Evolutionary conservation across 2,888 invertebrate species (phyloP).

Genomic region (Zhuqinia jingwanae): DNA sequence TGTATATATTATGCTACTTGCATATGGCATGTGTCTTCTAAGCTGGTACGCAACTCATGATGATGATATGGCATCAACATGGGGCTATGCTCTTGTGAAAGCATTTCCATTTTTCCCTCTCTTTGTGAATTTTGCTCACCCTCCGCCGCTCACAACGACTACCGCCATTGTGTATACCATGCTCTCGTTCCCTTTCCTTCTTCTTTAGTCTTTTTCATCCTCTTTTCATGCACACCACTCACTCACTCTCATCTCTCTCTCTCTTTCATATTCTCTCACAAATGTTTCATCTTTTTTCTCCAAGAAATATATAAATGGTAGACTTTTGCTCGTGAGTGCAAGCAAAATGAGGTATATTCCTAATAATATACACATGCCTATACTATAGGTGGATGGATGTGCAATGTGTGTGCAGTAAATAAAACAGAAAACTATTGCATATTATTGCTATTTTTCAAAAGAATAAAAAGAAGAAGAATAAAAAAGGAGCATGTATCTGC

Average conservation of each 20-base stretch:
- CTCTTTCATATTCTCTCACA: not conserved
- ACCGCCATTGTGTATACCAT: conserved; percentile 58
- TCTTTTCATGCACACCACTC: not conserved
- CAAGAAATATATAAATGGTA: conserved; percentile 1
- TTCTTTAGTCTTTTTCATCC: conserved; percentile 36
- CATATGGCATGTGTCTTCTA: conserved; percentile 1
- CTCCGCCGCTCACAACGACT: not conserved
- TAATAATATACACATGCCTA: no score
- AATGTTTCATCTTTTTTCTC: not conserved
- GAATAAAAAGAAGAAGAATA: no score
- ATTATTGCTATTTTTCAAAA: conserved; percentile 23
- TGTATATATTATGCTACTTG: no score
- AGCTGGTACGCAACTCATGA: conserved; percentile 63
- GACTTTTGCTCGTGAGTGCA: no score
- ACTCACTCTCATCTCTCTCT: not conserved
- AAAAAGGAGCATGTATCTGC: no score
- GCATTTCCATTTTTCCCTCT: conserved; percentile 58
- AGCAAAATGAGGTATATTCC: no score
- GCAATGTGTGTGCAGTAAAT: not conserved
- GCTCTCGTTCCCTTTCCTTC: conserved; percentile 6
- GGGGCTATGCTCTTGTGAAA: conserved; percentile 70
- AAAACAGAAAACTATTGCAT: conserved; percentile 1
- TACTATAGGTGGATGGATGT: no score
- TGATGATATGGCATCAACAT: conserved; percentile 65
- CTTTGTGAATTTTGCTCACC: conserved; percentile 22